Base-by-base conservation (phyloP, 2,797 vertebrate species). In the Sebastiscus albofasciatus region DNA sequence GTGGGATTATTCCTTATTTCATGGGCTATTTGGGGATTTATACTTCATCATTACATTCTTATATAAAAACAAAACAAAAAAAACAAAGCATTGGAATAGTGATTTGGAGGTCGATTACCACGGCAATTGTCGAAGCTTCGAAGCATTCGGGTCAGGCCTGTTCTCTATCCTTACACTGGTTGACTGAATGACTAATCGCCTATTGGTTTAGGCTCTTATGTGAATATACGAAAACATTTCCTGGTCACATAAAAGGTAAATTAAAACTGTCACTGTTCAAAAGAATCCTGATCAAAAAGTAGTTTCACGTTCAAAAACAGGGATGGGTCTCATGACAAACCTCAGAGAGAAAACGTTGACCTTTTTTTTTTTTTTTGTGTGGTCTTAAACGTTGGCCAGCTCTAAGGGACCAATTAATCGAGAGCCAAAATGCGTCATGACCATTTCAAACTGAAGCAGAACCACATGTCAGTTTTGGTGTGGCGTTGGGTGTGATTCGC, bases 371-470 rank as follows among this genome's bases (percentile, higher is more conserved):
- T 8, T 60, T 68, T 49, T 70, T 66, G 70, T 67, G 72, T 4
- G 26, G 83, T 67, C 67, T 80, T 81, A 39, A 60, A 46, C 5
- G 4, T 22, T 46, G 6, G 12, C 52, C 31, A 56, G 75, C 58
- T 74, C 33, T 8, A 29, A 76, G 76, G 65, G 79, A 72, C 29
- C 65, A 77, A 82, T 86, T 83, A 83, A 79, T 60, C 29, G 2
- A 20, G 52, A 69, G 64, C 76, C 82, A 81, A 79, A 84, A 87
- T 72, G 76, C 52, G 66, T 80, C 80, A 74, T 31, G 74, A 80
- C 60, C 58, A 9, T 82, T 89, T 86, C 13, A 79, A 79, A 76
- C 78, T 26, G 36, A 67, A 82, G 73, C 68, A 58, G n/a, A 72
- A 59, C 75, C 81, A 71, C 81, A 69, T 65, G 79, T 67, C 62